Base-by-base conservation (phyloP, 2,797 vertebrate species). In the Acanthiza pusilla region DNA sequence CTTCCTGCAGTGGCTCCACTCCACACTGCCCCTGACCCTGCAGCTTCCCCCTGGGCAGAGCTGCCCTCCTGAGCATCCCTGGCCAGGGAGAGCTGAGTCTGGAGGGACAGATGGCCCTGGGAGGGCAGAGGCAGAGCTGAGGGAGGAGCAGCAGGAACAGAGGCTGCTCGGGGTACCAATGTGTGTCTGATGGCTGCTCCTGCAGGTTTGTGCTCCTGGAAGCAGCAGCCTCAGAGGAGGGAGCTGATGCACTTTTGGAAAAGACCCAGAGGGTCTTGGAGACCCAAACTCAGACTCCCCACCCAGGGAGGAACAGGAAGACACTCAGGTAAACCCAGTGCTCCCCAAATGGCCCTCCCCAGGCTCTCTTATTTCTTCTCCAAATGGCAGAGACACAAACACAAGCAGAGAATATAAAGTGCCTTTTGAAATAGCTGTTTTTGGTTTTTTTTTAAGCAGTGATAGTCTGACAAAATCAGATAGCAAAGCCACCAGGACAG, bases 51-150 rank as follows among this genome's bases (percentile, higher is more conserved):
- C 3, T 6, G 36, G 32, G 48, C 68, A 91, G 48, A 61, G 34
- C 21, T 22, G 40, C 29, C 43, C 21, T 16, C 42, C 62, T 17
- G 38, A 54, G 43, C 0, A 2, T 22, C 50, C 47, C 18, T 5
- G 38, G 65, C 8, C 16, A 5, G 0, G 4, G 47, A 30, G 54
- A 72, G 50, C 29, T 0, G 0, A 6, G 16, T 43, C n/a, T 43
- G 22, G 40, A 42, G 40, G 38, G 38, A 38, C 38, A 38, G 38
- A 38, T 13, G 19, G 47, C 20, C 57, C 42, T 3, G 27, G 38
- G 67, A 25, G 19, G 54, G n/a, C 55, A 34, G 65, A 54, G 36
- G 45, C 63, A 72, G 42, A 83, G 26, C 42, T 5, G 34, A 30
- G 68, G 53, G 42, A 32, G 53, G 32, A 65, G 25, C 8, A 8